A percentile compares a stretch with the other conserved stretches of the same genome.
Conservation (phyloP, 2,888 invertebrate species). For the Parascotia fuliginaria region DNA sequence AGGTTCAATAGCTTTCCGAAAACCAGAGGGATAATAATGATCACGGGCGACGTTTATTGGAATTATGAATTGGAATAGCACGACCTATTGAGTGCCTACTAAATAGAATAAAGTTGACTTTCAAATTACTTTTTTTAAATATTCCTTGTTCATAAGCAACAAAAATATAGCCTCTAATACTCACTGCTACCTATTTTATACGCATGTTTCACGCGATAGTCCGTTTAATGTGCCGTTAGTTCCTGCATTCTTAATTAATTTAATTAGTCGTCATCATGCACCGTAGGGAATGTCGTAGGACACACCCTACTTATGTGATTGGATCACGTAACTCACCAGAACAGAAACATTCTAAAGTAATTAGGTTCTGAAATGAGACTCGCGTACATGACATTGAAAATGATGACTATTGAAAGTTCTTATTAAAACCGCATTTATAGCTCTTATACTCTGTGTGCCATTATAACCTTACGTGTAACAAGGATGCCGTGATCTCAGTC, state of each 20-base stretch:
- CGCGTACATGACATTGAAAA: background rate
- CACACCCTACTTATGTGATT: conserved; percentile 52
- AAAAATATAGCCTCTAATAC: conserved; percentile 20
- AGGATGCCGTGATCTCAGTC: conserved; percentile 23
- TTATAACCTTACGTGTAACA: conserved; percentile 10
- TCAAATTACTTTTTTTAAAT: too few relatives aligned
- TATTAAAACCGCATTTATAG: background rate
- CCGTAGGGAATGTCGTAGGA: conserved; percentile 54
- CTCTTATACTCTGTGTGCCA: background rate
- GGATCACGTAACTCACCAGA: conserved; percentile 21
- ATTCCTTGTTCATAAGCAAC: background rate
- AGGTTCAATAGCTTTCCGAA: too few relatives aligned
- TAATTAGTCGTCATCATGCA: conserved; percentile 64
- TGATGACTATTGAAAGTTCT: too few relatives aligned
- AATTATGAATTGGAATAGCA: too few relatives aligned
- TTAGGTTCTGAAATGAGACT: background rate
- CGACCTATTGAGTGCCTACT: too few relatives aligned
- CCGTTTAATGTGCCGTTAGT: conserved; percentile 53
- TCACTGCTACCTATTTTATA: conserved; percentile 35
- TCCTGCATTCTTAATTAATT: conserved; percentile 65
- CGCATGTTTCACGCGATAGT: conserved; percentile 43
- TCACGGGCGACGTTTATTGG: too few relatives aligned
- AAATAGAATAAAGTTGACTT: too few relatives aligned
- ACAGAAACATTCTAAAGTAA: background rate
- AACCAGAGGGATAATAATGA: too few relatives aligned